These are phyloP conservation scores for Avahi laniger DNA, from an alignment of 2,797 vertebrate species.

Conservation along the genomic window DNA sequence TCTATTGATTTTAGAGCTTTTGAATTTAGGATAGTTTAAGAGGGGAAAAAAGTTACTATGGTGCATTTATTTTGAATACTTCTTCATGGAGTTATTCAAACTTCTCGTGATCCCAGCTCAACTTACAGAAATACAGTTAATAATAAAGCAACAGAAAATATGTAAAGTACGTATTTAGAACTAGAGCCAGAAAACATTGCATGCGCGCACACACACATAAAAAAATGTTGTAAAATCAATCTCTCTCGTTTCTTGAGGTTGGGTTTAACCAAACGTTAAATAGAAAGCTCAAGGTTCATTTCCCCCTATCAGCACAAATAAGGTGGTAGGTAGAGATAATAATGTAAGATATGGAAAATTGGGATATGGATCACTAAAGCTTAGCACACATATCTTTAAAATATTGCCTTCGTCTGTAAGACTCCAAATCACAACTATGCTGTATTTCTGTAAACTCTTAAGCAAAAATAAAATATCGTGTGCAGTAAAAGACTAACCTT, in stretches of 20 bases:
- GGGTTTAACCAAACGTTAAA: constrained; percentile 5
- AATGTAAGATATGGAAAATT: background rate
- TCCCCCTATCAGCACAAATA: background rate
- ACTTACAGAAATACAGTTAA: constrained; percentile 1
- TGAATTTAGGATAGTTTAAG: constrained; percentile 13
- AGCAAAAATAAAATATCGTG: background rate
- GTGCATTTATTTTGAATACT: constrained; percentile 20
- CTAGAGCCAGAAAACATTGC: background rate
- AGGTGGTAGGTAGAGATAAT: background rate
- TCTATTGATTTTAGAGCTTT: background rate
- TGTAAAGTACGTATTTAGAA: background rate
- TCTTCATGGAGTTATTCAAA: constrained; percentile 22
- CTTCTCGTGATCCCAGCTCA: background rate
- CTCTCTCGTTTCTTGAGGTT: background rate
- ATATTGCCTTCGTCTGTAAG: background rate
- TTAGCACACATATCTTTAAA: constrained; percentile 23
- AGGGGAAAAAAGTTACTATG: constrained; percentile 7
- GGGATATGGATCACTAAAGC: background rate
- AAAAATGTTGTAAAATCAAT: background rate
- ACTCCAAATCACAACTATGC: background rate
- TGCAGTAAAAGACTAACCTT: background rate
- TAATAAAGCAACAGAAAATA: background rate
- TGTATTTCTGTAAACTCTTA: background rate
- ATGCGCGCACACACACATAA: background rate
- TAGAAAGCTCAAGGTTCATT: background rate